Conservation (phyloP, 2,113 vertebrate genomes). For the Telmatochromis brichardi region DNA sequence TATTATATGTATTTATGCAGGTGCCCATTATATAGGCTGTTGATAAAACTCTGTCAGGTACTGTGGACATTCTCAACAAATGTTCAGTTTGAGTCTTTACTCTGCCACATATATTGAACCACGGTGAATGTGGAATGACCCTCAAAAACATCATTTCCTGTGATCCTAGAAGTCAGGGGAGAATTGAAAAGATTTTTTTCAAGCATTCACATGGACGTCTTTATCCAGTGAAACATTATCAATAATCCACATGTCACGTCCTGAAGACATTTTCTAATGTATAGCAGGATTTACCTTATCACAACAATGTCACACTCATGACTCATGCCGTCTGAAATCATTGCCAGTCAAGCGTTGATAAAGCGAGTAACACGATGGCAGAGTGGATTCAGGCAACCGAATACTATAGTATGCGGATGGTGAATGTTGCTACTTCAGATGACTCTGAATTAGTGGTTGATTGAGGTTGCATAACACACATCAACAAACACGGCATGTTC, state of each 20-base stretch:
- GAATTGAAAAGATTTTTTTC: not conserved
- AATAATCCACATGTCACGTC: not conserved
- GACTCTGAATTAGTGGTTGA: not conserved
- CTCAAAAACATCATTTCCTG: not conserved
- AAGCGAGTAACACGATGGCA: not conserved
- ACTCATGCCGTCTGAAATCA: not conserved
- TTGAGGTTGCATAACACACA: conserved; percentile 11
- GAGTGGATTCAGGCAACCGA: not conserved
- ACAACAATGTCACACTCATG: not conserved
- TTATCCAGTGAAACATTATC: not conserved
- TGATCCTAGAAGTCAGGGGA: not conserved
- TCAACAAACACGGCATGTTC: conserved; percentile 41
- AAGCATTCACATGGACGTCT: not conserved
- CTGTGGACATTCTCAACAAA: not conserved
- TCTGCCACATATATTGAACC: not conserved
- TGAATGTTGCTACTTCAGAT: not conserved
- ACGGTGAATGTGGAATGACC: not conserved
- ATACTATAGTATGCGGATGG: not conserved
- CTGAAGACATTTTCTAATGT: not conserved
- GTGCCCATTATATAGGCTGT: not conserved
- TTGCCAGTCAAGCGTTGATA: not conserved
- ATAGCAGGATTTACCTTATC: not conserved
- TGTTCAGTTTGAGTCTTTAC: not conserved
- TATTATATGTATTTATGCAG: not conserved
- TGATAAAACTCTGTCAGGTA: not conserved